Percentiles rank a stretch among this genome's conserved stretches.
Conservation (phyloP, 2,113 vertebrate species). For the Solenodon paradoxus region DNA sequence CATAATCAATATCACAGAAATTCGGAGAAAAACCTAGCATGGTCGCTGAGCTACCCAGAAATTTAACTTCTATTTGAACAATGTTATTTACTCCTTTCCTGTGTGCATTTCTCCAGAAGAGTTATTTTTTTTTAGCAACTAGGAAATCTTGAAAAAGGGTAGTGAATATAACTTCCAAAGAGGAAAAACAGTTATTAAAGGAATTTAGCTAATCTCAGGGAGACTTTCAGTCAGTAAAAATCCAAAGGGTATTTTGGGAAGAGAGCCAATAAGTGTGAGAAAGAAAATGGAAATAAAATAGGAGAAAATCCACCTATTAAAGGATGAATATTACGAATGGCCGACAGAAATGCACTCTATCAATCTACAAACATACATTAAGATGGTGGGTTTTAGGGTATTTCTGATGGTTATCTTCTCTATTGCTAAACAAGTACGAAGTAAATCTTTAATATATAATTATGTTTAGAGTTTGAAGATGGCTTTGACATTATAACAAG, state of each 20-base stretch:
- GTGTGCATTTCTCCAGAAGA: not conserved
- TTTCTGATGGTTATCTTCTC: not conserved
- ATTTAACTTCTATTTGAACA: not conserved
- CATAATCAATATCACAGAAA: not conserved
- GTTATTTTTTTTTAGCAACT: not conserved
- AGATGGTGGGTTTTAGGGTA: not conserved
- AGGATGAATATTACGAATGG: not conserved
- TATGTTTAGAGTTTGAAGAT: conserved; percentile 24
- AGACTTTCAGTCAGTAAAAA: not conserved
- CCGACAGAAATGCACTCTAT: not conserved
- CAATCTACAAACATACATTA: not conserved
- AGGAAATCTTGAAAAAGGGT: not conserved
- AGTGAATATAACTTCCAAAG: not conserved
- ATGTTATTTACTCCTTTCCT: not conserved
- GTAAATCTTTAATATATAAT: conserved; percentile 1
- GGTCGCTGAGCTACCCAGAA: not conserved
- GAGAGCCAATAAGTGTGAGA: not conserved
- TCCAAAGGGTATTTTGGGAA: not conserved
- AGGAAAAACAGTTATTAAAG: not conserved
- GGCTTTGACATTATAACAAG: conserved; percentile 55
- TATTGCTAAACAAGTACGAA: not conserved
- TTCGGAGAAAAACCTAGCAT: not conserved
- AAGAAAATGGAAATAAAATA: not conserved
- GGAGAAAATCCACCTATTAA: not conserved
- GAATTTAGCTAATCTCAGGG: not conserved